Evolutionary conservation across 1,140 invertebrate species (phyloP).

Genomic region (Bicyclus anynana): DNA sequence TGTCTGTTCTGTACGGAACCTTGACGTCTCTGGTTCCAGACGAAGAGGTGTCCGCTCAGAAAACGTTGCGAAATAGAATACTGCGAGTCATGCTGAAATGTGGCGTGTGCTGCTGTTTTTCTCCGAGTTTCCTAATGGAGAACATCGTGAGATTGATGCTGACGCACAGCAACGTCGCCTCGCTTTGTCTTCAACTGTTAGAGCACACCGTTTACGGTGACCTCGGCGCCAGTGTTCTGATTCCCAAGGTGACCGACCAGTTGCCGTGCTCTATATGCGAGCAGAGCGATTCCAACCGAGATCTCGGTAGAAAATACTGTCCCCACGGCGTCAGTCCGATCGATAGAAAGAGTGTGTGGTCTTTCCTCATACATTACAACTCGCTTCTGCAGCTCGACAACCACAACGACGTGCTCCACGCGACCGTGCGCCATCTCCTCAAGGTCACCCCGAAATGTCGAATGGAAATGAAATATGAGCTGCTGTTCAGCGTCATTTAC

Average conservation of each 20-base stretch:
- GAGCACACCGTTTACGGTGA: conserved; percentile 80
- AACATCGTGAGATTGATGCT: conserved; percentile 61
- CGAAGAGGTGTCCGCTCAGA: conserved; percentile 62
- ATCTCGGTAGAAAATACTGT: conserved; percentile 48
- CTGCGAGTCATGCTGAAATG: conserved; percentile 77
- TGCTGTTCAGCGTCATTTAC: conserved; percentile 80
- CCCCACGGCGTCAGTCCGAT: conserved; percentile 46
- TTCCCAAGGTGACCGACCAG: conserved; percentile 48
- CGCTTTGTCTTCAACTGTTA: conserved; percentile 66
- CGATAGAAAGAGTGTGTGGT: conserved; percentile 73
- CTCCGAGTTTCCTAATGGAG: conserved; percentile 68
- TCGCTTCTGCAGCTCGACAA: conserved; percentile 78
- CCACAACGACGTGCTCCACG: conserved; percentile 77
- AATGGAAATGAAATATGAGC: conserved; percentile 76
- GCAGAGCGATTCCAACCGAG: conserved; percentile 41
- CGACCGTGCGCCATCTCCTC: conserved; percentile 79
- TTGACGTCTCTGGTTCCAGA: conserved; percentile 76
- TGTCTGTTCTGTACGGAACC: conserved; percentile 79
- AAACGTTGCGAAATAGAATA: conserved; percentile 71
- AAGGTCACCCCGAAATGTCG: conserved; percentile 78
- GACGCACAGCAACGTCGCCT: conserved; percentile 46
- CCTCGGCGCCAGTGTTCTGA: conserved; percentile 69
- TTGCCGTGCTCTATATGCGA: conserved; percentile 66
- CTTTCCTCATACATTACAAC: conserved; percentile 79
- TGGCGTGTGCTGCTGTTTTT: conserved; percentile 82